phyloP scores from a whole-genome alignment of 1,140 invertebrate species.

The Lanistes nyassanus region DNA sequence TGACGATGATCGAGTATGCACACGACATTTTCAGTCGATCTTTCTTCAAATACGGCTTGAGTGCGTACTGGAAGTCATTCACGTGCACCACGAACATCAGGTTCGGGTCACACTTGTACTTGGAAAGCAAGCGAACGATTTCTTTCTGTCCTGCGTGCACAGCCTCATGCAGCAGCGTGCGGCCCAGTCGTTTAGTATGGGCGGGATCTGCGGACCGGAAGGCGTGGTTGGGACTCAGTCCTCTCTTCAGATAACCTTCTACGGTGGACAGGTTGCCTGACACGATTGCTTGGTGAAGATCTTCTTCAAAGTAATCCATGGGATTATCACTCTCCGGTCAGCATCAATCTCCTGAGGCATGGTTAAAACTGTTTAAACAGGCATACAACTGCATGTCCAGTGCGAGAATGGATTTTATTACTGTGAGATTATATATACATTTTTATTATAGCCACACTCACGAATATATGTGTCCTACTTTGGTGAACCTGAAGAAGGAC shows the following conservation, averaged over 20 bases:
- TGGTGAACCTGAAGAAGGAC: too few relatives aligned
- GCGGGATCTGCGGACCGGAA: conserved; percentile 42
- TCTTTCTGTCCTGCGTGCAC: conserved; percentile 35
- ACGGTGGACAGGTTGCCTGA: conserved; percentile 34
- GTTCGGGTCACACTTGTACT: conserved; percentile 44
- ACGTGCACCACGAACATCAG: conserved; percentile 51
- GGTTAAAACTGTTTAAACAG: too few relatives aligned
- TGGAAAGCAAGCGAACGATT: conserved; percentile 38
- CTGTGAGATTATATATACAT: too few relatives aligned
- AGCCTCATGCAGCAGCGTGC: conserved; percentile 47
- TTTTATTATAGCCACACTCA: too few relatives aligned
- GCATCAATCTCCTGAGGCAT: too few relatives aligned
- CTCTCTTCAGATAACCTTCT: conserved; percentile 40
- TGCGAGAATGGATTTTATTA: too few relatives aligned
- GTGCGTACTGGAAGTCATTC: conserved; percentile 33
- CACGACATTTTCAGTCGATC: conserved; percentile 47
- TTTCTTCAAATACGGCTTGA: conserved; percentile 45
- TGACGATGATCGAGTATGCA: conserved; percentile 49
- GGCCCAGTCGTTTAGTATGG: conserved; percentile 39
- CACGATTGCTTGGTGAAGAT: conserved; percentile 41
- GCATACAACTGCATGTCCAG: too few relatives aligned
- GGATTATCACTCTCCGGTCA: too few relatives aligned
- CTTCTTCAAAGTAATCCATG: conserved; percentile 55
- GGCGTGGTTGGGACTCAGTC: conserved; percentile 47
- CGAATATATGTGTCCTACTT: too few relatives aligned